Conservation (phyloP, 1,140 invertebrate genomes). For the Dinothrombium tinctorium region DNA sequence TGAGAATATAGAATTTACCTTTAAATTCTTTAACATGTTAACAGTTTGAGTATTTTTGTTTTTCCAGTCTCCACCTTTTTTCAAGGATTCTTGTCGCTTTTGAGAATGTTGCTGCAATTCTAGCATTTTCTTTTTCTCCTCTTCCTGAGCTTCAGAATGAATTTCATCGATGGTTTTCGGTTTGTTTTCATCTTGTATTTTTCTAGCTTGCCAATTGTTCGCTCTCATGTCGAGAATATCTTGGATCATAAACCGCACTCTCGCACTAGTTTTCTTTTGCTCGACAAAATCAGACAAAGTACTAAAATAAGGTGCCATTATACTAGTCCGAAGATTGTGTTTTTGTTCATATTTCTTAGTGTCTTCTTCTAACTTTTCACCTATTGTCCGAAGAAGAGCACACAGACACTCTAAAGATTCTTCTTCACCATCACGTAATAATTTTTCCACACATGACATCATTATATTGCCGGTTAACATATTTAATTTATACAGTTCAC, state of each 20-base stretch:
- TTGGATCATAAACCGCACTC: conserved; percentile 79
- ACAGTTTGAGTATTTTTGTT: too few relatives aligned
- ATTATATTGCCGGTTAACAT: conserved; percentile 78
- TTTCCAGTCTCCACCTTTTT: too few relatives aligned
- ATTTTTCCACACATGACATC: conserved; percentile 36
- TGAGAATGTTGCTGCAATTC: too few relatives aligned
- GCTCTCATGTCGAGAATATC: conserved; percentile 68
- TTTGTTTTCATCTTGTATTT: conserved; percentile 41
- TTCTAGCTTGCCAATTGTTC: conserved; percentile 59
- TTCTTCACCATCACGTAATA: conserved; percentile 52
- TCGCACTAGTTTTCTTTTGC: conserved; percentile 33
- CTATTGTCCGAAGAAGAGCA: conserved; percentile 11
- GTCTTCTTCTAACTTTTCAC: conserved; percentile 18
- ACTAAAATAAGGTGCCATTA: conserved; percentile 4
- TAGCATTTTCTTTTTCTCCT: conserved; percentile 21
- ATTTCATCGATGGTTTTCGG: conserved; percentile 88
- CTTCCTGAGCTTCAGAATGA: conserved; percentile 54
- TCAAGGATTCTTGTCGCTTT: too few relatives aligned
- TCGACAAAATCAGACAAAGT: too few relatives aligned
- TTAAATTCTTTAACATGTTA: too few relatives aligned
- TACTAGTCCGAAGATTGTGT: not conserved
- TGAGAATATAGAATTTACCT: too few relatives aligned
- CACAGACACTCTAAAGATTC: conserved; percentile 64
- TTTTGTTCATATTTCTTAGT: not conserved
- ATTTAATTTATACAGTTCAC: conserved; percentile 71